Evolutionary conservation across 2,797 vertebrate genomes (phyloP).

Genomic region (Schizopygopsis pylzovi): DNA sequence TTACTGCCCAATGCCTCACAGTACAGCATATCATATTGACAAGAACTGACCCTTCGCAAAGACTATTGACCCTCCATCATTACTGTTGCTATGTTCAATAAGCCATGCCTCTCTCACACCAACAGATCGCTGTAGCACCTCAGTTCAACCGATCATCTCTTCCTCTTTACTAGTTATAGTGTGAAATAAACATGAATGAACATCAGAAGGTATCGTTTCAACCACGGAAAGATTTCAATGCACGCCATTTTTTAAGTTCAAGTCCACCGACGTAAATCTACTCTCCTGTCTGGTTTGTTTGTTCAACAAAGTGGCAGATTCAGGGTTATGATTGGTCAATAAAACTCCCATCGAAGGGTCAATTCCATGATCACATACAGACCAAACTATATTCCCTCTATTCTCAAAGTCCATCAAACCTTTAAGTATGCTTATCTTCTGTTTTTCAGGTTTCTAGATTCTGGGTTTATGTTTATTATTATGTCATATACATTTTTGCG

Average conservation of each 20-base stretch:
- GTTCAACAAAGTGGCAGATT: no score
- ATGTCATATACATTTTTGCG: no score
- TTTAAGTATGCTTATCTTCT: no score
- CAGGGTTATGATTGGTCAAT: background rate
- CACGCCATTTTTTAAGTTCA: background rate
- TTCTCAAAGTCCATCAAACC: background rate
- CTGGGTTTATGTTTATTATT: no score
- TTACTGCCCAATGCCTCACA: constrained; percentile 9
- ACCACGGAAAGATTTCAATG: background rate
- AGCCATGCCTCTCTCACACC: background rate
- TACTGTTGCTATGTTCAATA: background rate
- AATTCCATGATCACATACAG: background rate
- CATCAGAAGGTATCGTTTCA: background rate
- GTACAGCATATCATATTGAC: background rate
- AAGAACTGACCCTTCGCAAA: background rate
- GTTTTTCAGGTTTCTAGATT: no score
- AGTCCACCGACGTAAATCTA: background rate
- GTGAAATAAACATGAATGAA: background rate
- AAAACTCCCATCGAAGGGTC: background rate
- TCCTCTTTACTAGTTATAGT: no score
- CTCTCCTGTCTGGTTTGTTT: no score
- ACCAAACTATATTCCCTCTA: background rate
- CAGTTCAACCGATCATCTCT: background rate
- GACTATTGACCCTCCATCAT: background rate
- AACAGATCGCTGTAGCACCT: no score